phyloP scores from a whole-genome alignment of 2,797 vertebrate genomes.

The Nasua narica region DNA sequence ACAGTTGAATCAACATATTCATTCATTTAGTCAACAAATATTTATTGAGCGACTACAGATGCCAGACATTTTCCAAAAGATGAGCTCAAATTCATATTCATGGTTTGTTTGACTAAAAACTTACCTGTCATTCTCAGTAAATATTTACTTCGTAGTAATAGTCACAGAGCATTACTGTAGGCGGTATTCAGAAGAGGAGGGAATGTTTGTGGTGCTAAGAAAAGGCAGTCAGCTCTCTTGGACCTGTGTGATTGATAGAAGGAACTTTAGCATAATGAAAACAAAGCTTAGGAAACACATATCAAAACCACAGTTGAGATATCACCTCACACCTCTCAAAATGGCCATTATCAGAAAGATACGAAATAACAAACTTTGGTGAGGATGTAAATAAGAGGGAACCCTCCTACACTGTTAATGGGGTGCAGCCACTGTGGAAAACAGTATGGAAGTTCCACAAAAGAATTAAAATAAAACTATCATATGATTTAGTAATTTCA shows the following conservation, averaged over 20 bases:
- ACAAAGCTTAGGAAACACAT: background rate
- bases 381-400: background rate
- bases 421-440: background rate
- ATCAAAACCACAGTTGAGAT: background rate
- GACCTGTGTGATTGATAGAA: background rate
- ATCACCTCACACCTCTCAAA: background rate
- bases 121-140: background rate
- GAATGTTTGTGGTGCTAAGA: background rate
- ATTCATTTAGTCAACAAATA: conserved; percentile 29
- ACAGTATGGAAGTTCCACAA: background rate
- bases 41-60: conserved; percentile 2
- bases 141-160: background rate
- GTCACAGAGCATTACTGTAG: background rate
- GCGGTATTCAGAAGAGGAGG: background rate
- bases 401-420: background rate
- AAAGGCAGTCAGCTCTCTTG: background rate
- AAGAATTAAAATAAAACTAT: background rate
- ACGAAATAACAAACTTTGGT: background rate
- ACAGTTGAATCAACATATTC: background rate
- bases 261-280: background rate
- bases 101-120: background rate
- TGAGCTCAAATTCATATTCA: background rate
- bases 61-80: background rate
- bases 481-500: background rate
- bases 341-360: background rate